Evolutionary conservation across 2,797 vertebrate genomes (phyloP).

Genomic region (Corythornis leucogaster): DNA sequence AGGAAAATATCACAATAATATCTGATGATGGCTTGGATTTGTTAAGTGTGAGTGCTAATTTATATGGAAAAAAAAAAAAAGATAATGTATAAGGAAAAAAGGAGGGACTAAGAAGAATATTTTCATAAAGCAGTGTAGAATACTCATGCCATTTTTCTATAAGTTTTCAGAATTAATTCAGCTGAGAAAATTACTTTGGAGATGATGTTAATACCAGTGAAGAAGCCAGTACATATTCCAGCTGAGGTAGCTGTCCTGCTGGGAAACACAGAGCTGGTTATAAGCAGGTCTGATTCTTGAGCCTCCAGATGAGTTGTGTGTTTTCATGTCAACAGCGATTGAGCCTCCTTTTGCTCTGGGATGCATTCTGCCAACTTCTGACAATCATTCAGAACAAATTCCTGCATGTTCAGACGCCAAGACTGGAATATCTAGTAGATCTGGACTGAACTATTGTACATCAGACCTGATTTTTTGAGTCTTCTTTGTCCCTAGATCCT

Average conservation of each 20-base stretch:
- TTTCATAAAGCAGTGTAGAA: background rate
- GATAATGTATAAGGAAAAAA: background rate
- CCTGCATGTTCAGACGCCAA: background rate
- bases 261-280: background rate
- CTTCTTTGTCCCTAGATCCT: background rate
- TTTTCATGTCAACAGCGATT: rapidly evolving
- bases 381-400: background rate
- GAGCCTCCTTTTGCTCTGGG: background rate
- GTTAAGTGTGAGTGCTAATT: background rate
- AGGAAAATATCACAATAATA: background rate
- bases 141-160: background rate
- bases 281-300: background rate
- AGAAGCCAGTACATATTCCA: background rate
- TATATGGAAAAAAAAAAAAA: background rate
- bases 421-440: background rate
- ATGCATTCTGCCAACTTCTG: background rate
- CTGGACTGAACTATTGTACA: rapidly evolving
- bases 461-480: background rate
- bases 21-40: background rate
- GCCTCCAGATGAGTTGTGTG: background rate
- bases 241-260: background rate
- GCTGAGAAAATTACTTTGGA: background rate
- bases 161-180: background rate
- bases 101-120: background rate
- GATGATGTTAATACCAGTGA: background rate